A percentile compares a stretch with the other conserved stretches of the same genome.
Evolutionary conservation across 2,888 invertebrate genomes (phyloP).

Genomic region (Punctoribates punctum): DNA sequence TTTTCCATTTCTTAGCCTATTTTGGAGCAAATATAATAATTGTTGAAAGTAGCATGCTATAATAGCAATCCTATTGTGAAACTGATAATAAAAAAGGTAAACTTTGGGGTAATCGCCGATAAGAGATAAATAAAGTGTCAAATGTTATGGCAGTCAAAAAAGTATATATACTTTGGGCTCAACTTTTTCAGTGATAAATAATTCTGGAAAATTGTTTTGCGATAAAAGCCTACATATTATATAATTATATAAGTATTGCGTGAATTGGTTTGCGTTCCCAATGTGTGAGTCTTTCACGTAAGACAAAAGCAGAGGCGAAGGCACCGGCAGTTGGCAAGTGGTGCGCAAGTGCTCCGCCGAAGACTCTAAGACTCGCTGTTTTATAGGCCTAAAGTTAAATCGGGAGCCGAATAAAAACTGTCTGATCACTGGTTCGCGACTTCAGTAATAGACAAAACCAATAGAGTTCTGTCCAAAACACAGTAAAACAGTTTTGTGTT

Average conservation of each 20-base stretch:
- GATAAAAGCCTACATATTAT: constrained; percentile 20
- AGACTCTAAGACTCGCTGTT: neutral
- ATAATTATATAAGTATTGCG: neutral
- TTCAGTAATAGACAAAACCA: constrained; percentile 23
- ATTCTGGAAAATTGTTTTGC: neutral
- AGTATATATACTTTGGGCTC: no score
- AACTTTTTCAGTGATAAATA: no score
- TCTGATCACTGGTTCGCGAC: neutral
- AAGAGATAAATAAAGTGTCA: no score
- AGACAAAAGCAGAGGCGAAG: neutral
- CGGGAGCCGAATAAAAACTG: constrained; percentile 5
- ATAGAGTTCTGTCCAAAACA: neutral
- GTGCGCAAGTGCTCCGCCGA: neutral
- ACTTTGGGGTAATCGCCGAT: no score
- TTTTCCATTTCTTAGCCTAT: no score
- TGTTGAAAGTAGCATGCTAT: no score
- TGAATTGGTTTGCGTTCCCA: neutral
- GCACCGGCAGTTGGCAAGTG: neutral
- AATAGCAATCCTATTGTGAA: no score
- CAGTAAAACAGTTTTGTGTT: neutral
- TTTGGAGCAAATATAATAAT: no score
- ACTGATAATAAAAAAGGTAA: no score
- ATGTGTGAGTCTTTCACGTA: neutral
- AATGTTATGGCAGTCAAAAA: no score
- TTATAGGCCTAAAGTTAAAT: constrained; percentile 33